These are phyloP conservation scores for Psilopogon haemacephalus DNA, from an alignment of 2,113 vertebrate genomes.

Conservation along the genomic window DNA sequence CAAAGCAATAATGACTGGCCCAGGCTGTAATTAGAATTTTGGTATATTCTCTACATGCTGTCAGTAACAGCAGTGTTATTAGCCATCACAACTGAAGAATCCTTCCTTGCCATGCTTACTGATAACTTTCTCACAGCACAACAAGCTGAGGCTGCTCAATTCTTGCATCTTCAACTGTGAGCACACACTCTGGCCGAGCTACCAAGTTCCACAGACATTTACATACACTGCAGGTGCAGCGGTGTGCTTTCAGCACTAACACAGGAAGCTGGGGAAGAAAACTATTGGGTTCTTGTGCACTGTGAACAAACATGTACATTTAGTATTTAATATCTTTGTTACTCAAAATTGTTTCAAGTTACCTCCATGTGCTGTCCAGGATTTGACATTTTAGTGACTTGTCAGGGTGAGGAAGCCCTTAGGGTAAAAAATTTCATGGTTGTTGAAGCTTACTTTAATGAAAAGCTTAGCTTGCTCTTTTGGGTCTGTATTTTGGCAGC, in stretches of 20 bases:
- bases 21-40: background rate
- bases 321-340: background rate
- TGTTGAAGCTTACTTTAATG: slow-evolving; percentile 8
- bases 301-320: background rate
- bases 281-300: background rate
- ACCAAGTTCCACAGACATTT: background rate
- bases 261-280: background rate
- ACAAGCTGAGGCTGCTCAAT: background rate
- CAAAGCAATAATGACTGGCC: background rate
- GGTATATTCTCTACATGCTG: background rate
- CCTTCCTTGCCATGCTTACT: background rate
- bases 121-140: background rate
- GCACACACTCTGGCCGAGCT: background rate
- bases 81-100: background rate
- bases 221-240: background rate
- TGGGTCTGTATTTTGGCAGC: background rate
- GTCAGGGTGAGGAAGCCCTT: slow-evolving; percentile 1
- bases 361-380: too few species aligned
- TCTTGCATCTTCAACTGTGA: background rate
- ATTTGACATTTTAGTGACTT: background rate
- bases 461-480: background rate
- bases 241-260: background rate
- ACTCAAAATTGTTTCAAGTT: too few species aligned
- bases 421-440: background rate
- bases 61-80: background rate